These are phyloP conservation scores for Stratiomys singularior DNA, from an alignment of 2,888 invertebrate species.

Conservation along the genomic window DNA sequence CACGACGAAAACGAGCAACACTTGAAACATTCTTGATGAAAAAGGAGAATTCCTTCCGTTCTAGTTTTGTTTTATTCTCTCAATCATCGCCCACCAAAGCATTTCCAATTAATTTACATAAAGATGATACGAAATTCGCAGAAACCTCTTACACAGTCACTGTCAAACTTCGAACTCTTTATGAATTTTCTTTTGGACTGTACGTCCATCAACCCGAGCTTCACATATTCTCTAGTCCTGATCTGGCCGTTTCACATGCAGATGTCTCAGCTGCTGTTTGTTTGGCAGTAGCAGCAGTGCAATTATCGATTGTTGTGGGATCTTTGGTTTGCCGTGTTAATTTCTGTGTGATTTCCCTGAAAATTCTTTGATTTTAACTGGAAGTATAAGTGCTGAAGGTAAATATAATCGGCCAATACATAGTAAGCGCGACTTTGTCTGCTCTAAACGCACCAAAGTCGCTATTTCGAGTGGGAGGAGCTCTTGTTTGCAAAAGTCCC, in stretches of 20 bases:
- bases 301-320: conserved; percentile 46
- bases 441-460: background rate
- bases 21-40: too few species aligned
- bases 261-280: conserved; percentile 28
- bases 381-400: conserved; percentile 34
- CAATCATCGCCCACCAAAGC: too few species aligned
- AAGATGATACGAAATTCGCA: too few species aligned
- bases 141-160: too few species aligned
- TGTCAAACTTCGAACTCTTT: too few species aligned
- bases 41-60: too few species aligned
- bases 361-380: background rate
- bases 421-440: background rate
- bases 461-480: background rate
- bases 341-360: conserved; percentile 4
- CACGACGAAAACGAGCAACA: too few species aligned
- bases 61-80: too few species aligned
- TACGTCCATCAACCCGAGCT: background rate
- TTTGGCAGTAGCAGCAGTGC: conserved; percentile 43
- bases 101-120: too few species aligned
- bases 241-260: background rate
- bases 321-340: conserved; percentile 10
- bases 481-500: conserved; percentile 10
- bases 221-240: background rate
- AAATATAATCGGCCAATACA: background rate
- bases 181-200: background rate